phyloP scores from a whole-genome alignment of 2,888 invertebrate species.

The Athalia rosae region DNA sequence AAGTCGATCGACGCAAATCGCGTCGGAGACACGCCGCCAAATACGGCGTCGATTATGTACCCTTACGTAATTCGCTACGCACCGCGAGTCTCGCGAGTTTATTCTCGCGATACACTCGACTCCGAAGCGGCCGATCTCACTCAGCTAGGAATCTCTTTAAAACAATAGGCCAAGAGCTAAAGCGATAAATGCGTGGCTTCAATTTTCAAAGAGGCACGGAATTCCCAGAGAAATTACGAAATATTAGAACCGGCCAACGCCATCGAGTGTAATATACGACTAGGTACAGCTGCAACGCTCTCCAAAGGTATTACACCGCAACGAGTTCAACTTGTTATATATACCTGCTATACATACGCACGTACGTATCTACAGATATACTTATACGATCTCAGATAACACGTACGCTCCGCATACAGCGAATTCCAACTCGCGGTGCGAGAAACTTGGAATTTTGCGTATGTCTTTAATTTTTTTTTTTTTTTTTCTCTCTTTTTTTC shows the following conservation, averaged over 20 bases:
- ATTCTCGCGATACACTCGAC: not conserved
- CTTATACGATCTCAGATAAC: slow-evolving; percentile 23
- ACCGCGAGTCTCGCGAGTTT: not conserved
- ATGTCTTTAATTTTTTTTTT: not conserved
- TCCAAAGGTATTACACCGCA: slow-evolving; percentile 33
- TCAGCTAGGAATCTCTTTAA: slow-evolving; percentile 26
- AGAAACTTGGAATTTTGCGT: slow-evolving; percentile 3
- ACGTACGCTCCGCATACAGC: not conserved
- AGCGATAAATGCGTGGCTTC: slow-evolving; percentile 41
- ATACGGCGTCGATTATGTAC: slow-evolving; percentile 38
- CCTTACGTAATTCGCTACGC: slow-evolving; percentile 29
- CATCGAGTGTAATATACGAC: too few relatives aligned
- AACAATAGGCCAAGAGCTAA: slow-evolving; percentile 33
- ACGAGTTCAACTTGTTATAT: slow-evolving; percentile 5
- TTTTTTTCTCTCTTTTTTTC: not conserved
- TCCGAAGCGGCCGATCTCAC: slow-evolving; percentile 1
- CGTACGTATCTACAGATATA: not conserved
- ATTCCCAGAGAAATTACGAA: slow-evolving; percentile 42
- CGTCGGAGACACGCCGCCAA: slow-evolving; percentile 49
- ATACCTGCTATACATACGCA: too few relatives aligned
- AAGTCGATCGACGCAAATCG: slow-evolving; percentile 45
- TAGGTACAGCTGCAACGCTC: not conserved
- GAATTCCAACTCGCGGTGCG: slow-evolving; percentile 6
- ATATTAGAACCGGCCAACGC: slow-evolving; percentile 32
- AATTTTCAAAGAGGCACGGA: slow-evolving; percentile 38